Evolutionary conservation across 2,113 vertebrate species (phyloP).

Genomic region (Chloropsis hardwickii): DNA sequence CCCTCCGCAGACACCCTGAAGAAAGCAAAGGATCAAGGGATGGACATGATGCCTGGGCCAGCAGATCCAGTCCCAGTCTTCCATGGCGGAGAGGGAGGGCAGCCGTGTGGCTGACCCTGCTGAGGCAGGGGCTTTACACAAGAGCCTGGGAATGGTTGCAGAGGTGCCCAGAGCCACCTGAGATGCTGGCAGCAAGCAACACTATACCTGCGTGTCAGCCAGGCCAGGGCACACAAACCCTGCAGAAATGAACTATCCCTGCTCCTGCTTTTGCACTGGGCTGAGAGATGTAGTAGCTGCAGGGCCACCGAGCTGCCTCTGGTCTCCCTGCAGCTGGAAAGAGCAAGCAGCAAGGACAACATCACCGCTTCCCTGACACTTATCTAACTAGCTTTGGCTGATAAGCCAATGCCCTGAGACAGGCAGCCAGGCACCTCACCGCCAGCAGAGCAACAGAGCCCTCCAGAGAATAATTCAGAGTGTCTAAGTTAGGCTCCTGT

Average conservation of each 20-base stretch:
- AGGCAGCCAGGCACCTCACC: background rate
- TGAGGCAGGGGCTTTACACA: background rate
- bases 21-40: background rate
- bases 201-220: background rate
- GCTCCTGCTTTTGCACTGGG: background rate
- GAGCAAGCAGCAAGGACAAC: background rate
- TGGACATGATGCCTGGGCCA: background rate
- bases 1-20: background rate
- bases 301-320: background rate
- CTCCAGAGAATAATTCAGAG: conserved; percentile 9
- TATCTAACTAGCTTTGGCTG: background rate
- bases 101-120: background rate
- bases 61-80: background rate
- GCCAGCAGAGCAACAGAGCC: background rate
- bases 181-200: background rate
- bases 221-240: rapidly evolving
- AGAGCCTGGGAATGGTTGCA: rapidly evolving
- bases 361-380: background rate
- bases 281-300: background rate
- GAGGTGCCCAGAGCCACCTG: background rate
- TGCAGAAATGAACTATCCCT: rapidly evolving
- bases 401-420: background rate
- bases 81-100: background rate
- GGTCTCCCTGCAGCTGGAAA: background rate
- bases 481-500: background rate